phyloP scores from a whole-genome alignment of 2,888 invertebrate species.

The Alentia gelatinosa region DNA sequence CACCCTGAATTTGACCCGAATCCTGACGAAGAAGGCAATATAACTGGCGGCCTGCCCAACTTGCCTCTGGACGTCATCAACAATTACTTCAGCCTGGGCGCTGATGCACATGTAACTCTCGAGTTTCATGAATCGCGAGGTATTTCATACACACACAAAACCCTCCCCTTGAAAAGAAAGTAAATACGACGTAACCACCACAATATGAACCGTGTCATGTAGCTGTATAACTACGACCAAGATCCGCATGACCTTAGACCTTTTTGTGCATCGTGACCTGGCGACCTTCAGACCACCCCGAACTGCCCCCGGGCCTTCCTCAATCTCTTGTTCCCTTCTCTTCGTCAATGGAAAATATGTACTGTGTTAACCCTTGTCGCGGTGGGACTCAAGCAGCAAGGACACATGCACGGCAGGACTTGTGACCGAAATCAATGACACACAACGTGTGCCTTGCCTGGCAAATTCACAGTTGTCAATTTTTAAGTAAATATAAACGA shows the following conservation, averaged over 20 bases:
- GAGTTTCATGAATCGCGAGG: conserved; percentile 98
- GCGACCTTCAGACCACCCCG: not conserved
- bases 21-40: conserved; percentile 29
- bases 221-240: too few species aligned
- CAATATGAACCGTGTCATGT: too few species aligned
- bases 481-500: too few species aligned
- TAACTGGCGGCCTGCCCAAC: conserved; percentile 80
- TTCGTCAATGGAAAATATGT: not conserved
- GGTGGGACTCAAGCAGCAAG: not conserved
- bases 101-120: conserved; percentile 98
- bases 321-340: not conserved
- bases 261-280: conserved; percentile 32
- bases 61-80: conserved; percentile 97
- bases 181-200: too few species aligned
- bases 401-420: not conserved
- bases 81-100: conserved; percentile 98
- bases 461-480: too few species aligned
- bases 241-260: not conserved
- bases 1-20: conserved; percentile 57
- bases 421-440: not conserved
- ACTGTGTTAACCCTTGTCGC: not conserved
- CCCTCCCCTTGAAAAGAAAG: not conserved
- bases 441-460: too few species aligned
- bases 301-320: not conserved
- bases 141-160: conserved; percentile 60